phyloP scores from a whole-genome alignment of 2,113 vertebrate species.

The Xenopus borealis region DNA sequence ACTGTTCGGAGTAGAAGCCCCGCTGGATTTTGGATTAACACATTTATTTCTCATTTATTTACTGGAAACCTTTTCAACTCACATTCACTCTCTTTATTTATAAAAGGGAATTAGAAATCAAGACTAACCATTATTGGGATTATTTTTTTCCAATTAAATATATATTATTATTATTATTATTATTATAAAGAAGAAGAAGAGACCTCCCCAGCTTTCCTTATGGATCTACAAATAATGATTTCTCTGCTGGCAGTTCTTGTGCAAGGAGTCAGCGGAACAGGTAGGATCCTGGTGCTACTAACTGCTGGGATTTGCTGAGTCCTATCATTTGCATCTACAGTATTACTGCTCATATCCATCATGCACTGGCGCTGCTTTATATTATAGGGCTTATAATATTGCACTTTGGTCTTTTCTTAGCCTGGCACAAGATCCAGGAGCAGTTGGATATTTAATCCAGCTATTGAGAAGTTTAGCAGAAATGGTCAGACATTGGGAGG shows the following conservation, averaged over 20 bases:
- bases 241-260: conserved; percentile 69
- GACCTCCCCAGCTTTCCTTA: conserved; percentile 49
- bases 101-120: no score
- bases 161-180: not conserved
- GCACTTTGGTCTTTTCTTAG: no score
- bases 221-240: conserved; percentile 76
- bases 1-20: conserved; percentile 36
- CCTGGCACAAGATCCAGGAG: no score
- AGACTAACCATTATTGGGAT: not conserved
- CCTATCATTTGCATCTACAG: no score
- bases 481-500: no score
- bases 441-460: no score
- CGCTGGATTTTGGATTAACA: conserved; percentile 10
- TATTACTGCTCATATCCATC: no score
- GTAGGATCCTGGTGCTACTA: conserved; percentile 50
- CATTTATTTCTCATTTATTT: not conserved
- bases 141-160: conserved; percentile 11
- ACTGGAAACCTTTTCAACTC: conserved; percentile 4
- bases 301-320: no score
- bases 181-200: no score
- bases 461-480: no score
- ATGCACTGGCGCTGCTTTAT: no score
- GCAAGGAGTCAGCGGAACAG: conserved; percentile 60
- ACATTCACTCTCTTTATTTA: conserved; percentile 11
- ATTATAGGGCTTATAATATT: no score